Conservation (phyloP, 2,797 vertebrate genomes). For the Tauraco hartlaubi region DNA sequence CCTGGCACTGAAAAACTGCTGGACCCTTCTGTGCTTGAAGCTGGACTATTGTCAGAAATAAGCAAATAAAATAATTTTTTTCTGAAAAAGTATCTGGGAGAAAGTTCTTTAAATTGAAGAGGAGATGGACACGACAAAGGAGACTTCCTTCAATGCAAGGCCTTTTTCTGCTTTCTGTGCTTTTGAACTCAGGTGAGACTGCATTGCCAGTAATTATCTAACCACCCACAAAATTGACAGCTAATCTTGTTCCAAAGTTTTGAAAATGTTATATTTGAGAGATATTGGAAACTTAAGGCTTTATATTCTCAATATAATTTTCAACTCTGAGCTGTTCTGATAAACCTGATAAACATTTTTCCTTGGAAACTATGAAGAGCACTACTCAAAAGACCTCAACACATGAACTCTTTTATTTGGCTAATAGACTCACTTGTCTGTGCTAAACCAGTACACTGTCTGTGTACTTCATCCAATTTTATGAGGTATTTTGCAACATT, state of each 20-base stretch:
- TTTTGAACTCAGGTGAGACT: background rate
- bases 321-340: background rate
- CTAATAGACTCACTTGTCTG: background rate
- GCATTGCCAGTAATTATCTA: background rate
- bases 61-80: background rate
- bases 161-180: background rate
- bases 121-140: background rate
- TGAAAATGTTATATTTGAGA: background rate
- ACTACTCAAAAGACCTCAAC: background rate
- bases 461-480: background rate
- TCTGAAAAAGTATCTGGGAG: background rate
- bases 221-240: background rate
- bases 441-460: background rate
- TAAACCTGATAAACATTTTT: background rate
- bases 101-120: background rate
- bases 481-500: background rate
- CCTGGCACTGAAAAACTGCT: background rate
- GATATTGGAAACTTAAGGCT: background rate
- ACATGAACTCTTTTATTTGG: background rate
- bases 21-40: background rate
- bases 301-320: background rate
- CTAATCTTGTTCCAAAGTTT: background rate
- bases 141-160: background rate
- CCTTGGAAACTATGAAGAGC: background rate
- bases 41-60: background rate